These are phyloP conservation scores for Maccullochella peelii DNA, from an alignment of 2,113 vertebrate species.

Conservation along the genomic window DNA sequence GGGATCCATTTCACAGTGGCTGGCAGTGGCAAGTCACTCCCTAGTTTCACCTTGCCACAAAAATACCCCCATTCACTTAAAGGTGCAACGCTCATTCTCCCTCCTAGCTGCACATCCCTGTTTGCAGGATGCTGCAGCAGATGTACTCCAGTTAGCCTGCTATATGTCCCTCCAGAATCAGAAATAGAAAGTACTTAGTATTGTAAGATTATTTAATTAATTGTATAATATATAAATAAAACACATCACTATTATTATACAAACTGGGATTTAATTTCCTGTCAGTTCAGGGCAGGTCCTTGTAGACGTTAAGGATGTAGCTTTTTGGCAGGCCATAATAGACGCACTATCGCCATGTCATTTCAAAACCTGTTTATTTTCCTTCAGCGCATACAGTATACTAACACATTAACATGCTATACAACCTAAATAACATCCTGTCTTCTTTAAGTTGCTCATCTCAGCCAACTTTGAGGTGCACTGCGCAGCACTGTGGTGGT, in stretches of 20 bases:
- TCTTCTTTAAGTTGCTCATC: conserved; percentile 9
- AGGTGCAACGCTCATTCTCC: conserved; percentile 46
- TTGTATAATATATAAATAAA: neutral
- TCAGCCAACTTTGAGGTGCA: conserved; percentile 34
- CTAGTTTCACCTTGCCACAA: conserved; percentile 63
- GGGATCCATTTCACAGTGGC: conserved; percentile 40
- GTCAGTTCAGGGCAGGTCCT: conserved; percentile 2
- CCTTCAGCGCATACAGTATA: neutral
- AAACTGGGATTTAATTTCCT: neutral
- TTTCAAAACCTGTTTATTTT: neutral
- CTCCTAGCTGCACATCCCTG: conserved; percentile 37
- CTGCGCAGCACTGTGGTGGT: conserved; percentile 26
- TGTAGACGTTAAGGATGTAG: neutral
- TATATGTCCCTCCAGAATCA: neutral
- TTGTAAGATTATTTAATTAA: neutral
- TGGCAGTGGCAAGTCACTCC: conserved; percentile 53
- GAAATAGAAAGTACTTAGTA: neutral
- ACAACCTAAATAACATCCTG: neutral
- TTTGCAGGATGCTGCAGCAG: conserved; percentile 58
- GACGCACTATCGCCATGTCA: conserved; percentile 12
- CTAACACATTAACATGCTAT: neutral
- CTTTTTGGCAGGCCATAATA: neutral
- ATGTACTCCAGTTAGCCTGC: conserved; percentile 5
- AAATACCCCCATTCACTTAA: conserved; percentile 52
- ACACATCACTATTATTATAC: no score